phyloP scores from a whole-genome alignment of 37 sponge, comb jelly and placozoan species.

The Halisarca cf. caerulea region DNA sequence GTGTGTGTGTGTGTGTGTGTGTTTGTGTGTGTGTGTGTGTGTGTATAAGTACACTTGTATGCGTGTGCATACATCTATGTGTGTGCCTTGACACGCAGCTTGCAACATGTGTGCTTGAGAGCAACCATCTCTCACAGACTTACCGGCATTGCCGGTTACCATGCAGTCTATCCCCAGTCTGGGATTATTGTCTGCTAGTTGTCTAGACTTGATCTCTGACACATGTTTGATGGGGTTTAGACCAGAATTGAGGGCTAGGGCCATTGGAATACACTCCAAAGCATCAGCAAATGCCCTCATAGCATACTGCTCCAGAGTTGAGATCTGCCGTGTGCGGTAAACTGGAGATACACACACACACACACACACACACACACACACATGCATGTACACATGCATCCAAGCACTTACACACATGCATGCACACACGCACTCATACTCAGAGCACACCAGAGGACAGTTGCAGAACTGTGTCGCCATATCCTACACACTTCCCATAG shows the following conservation, averaged over 20 bases:
- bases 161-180: conserved; percentile 95
- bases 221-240: conserved; percentile 85
- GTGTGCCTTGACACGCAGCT: too few species aligned
- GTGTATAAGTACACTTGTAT: background rate
- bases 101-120: too few species aligned
- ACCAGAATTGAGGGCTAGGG: conserved; percentile 97
- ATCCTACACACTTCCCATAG: too few species aligned
- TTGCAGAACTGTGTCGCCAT: too few species aligned
- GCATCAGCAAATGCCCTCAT: conserved; percentile 97
- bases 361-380: too few species aligned
- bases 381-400: too few species aligned
- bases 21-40: background rate
- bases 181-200: conserved; percentile 78
- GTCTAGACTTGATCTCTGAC: conserved; percentile 87
- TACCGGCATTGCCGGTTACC: conserved; percentile 81
- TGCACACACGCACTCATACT: background rate
- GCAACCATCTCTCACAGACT: too few species aligned
- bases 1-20: background rate
- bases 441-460: background rate
- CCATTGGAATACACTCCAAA: conserved; percentile 92
- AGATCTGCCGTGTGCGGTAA: conserved; percentile 76
- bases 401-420: background rate
- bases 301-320: conserved; percentile 97
- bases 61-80: background rate
- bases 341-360: too few species aligned